A percentile compares a stretch with the other conserved stretches of the same genome.
These are phyloP conservation scores for Hyposmocoma kahamanoa DNA, from an alignment of 1,140 invertebrate genomes.

Conservation along the genomic window DNA sequence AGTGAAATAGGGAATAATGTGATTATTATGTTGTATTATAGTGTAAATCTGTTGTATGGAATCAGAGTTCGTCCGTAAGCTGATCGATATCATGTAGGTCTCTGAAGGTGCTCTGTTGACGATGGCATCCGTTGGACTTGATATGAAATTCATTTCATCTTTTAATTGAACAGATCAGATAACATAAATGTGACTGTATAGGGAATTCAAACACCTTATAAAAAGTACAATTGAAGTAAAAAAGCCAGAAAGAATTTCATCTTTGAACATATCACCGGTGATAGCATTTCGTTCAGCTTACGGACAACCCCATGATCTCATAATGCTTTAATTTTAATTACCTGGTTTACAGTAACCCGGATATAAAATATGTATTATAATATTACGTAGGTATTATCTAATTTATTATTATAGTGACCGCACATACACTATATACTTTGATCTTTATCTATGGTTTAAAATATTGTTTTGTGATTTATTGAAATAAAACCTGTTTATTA, in stretches of 20 bases:
- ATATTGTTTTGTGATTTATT: slow-evolving; percentile 62
- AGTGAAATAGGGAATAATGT: slow-evolving; percentile 26
- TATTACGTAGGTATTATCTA: slow-evolving; percentile 50
- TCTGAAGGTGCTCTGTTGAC: slow-evolving; percentile 4
- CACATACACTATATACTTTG: slow-evolving; percentile 56
- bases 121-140: too few species aligned
- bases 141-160: too few species aligned
- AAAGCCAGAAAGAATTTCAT: too few species aligned
- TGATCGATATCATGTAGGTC: slow-evolving; percentile 21
- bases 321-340: slow-evolving; percentile 13
- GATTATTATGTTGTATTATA: slow-evolving; percentile 38
- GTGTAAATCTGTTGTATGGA: slow-evolving; percentile 36
- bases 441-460: slow-evolving; percentile 51
- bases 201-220: too few species aligned
- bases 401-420: slow-evolving; percentile 57
- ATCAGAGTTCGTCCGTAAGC: slow-evolving; percentile 30
- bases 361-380: slow-evolving; percentile 27
- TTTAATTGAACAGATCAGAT: too few species aligned
- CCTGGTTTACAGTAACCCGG: slow-evolving; percentile 18
- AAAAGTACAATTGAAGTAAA: too few species aligned
- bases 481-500: slow-evolving; percentile 72
- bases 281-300: slow-evolving; percentile 11
- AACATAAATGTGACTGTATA: too few species aligned
- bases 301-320: slow-evolving; percentile 13
- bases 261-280: slow-evolving; percentile 24